A percentile compares a stretch with the other conserved stretches of the same genome.
Conservation (phyloP, 2,113 vertebrate genomes). For the Nerophis lumbriciformis region DNA sequence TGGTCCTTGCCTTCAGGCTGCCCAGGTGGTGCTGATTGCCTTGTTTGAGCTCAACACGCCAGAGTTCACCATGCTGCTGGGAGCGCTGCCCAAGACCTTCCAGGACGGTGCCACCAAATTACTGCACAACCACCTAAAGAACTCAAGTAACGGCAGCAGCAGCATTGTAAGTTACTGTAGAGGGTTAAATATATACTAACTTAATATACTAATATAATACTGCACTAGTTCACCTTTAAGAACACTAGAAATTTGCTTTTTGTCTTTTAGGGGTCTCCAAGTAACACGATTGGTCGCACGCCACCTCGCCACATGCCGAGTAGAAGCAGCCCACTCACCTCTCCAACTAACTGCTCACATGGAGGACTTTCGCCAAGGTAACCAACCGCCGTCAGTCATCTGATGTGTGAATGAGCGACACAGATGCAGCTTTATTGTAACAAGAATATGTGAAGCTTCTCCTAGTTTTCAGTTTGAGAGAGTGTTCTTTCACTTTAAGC, state of each 20-base stretch:
- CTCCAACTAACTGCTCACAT: conserved; percentile 95
- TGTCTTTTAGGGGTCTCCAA: conserved; percentile 83
- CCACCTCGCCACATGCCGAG: conserved; percentile 85
- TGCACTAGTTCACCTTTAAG: no score
- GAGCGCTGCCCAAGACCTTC: conserved; percentile 98
- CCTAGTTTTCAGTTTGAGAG: no score
- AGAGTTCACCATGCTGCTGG: conserved; percentile 98
- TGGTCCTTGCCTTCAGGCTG: conserved; percentile 76
- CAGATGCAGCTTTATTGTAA: no score
- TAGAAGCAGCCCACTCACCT: conserved; percentile 92
- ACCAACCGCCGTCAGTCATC: conserved; percentile 17
- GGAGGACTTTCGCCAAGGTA: conserved; percentile 99
- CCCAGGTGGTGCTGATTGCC: conserved; percentile 93
- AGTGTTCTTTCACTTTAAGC: no score
- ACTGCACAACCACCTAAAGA: conserved; percentile 96
- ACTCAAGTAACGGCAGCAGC: conserved; percentile 85
- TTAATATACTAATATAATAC: no score
- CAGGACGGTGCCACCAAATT: conserved; percentile 98
- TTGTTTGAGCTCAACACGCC: conserved; percentile 97
- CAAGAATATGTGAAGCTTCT: no score
- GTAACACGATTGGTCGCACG: conserved; percentile 90
- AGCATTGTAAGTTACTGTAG: conserved; percentile 75
- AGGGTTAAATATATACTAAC: no score
- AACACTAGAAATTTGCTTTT: not conserved
- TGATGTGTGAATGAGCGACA: no score